phyloP scores from a whole-genome alignment of 1,140 invertebrate genomes.

The Zaprionus camerounensis region DNA sequence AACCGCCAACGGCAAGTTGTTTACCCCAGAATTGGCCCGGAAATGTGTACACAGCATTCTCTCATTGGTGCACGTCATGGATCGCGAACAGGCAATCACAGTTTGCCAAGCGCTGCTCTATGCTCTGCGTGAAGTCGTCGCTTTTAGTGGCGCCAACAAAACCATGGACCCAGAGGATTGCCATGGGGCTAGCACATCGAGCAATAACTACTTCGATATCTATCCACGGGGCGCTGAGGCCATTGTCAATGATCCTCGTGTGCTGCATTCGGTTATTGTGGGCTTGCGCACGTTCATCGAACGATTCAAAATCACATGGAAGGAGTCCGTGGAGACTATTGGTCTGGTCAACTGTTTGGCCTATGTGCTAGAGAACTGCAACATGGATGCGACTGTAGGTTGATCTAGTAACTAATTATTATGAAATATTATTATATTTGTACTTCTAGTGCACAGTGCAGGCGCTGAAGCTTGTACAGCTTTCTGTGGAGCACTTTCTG shows the following conservation, averaged over 20 bases:
- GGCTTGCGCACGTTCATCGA: conserved; percentile 87
- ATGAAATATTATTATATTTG: neutral
- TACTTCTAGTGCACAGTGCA: conserved; percentile 87
- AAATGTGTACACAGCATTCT: conserved; percentile 87
- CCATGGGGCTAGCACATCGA: conserved; percentile 83
- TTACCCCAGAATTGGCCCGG: conserved; percentile 86
- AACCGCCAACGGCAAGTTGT: conserved; percentile 57
- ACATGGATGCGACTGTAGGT: conserved; percentile 82
- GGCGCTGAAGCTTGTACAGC: conserved; percentile 88
- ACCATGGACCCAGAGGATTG: conserved; percentile 54
- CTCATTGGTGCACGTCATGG: conserved; percentile 85
- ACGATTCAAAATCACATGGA: conserved; percentile 90
- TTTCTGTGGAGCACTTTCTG: conserved; percentile 90
- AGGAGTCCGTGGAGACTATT: conserved; percentile 85
- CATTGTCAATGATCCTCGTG: conserved; percentile 77
- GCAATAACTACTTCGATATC: conserved; percentile 59
- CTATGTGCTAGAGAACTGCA: conserved; percentile 82
- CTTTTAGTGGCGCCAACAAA: conserved; percentile 44
- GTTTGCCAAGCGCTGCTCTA: conserved; percentile 89
- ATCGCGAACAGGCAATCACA: conserved; percentile 88
- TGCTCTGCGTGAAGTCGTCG: conserved; percentile 87
- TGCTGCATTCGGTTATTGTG: conserved; percentile 87
- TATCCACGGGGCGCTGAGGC: conserved; percentile 63
- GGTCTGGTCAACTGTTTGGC: conserved; percentile 80
- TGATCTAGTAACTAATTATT: neutral